Conservation (phyloP, 2,797 vertebrate genomes). For the Periparus ater region DNA sequence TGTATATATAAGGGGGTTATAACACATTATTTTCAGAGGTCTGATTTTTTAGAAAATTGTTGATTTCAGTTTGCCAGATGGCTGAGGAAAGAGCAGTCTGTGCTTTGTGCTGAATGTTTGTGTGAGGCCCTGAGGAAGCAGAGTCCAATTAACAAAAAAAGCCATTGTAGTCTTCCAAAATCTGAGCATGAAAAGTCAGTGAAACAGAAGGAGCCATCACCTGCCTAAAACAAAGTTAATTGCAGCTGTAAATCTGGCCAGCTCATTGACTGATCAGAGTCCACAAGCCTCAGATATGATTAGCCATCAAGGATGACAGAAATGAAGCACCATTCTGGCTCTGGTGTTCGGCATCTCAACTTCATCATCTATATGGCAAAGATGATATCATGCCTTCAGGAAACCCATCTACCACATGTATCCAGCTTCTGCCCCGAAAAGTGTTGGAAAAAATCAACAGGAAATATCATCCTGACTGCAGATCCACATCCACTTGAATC, state of each 20-base stretch:
- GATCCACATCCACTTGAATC: background rate
- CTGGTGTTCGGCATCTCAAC: background rate
- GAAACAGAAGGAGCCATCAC: constrained; percentile 9
- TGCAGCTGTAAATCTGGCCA: background rate
- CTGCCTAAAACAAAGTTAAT: background rate
- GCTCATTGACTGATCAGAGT: background rate
- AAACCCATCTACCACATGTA: background rate
- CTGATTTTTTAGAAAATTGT: constrained; percentile 73
- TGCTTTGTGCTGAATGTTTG: constrained; percentile 68
- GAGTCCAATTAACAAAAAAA: constrained; percentile 69
- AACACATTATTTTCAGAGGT: constrained; percentile 60
- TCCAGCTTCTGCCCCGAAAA: background rate
- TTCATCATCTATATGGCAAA: background rate
- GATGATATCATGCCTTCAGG: background rate
- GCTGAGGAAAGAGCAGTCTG: constrained; percentile 72
- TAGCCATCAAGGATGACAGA: background rate
- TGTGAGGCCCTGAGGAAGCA: constrained; percentile 66
- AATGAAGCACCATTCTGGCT: background rate
- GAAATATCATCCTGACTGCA: background rate
- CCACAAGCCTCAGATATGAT: background rate
- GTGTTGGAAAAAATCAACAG: background rate
- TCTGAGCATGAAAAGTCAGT: background rate
- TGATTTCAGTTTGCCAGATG: constrained; percentile 77
- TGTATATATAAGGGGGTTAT: constrained; percentile 7
- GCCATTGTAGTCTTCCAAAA: constrained; percentile 44